Conservation (phyloP, 2,113 vertebrate genomes). For the Pollachius pollachius region DNA sequence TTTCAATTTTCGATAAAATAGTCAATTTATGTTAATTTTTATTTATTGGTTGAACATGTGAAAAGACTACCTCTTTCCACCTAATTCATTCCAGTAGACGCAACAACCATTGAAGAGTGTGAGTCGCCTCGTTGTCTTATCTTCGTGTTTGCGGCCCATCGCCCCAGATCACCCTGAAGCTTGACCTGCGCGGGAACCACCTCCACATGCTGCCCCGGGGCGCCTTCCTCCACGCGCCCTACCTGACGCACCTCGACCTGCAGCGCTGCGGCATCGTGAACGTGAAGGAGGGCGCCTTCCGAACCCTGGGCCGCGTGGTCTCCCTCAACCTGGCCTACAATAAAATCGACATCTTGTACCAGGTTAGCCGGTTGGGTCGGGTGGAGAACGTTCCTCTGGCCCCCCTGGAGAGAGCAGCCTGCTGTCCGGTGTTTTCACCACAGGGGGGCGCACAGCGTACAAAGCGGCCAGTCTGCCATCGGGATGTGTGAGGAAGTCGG, state of each 20-base stretch:
- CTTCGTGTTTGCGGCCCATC: background rate
- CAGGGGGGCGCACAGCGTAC: too few relatives aligned
- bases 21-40: too few relatives aligned
- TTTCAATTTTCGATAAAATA: background rate
- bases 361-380: constrained; percentile 55
- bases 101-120: too few relatives aligned
- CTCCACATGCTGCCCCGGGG: constrained; percentile 69
- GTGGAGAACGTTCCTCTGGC: background rate
- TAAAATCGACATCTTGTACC: constrained; percentile 80
- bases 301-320: constrained; percentile 81
- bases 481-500: too few relatives aligned
- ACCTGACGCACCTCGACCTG: constrained; percentile 86
- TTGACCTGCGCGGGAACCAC: constrained; percentile 83
- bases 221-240: constrained; percentile 75
- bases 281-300: constrained; percentile 87
- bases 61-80: too few relatives aligned
- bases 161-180: constrained; percentile 80
- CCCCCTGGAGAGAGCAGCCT: too few relatives aligned
- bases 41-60: too few relatives aligned
- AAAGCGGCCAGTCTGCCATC: too few relatives aligned
- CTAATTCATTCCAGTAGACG: too few relatives aligned
- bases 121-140: background rate
- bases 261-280: constrained; percentile 78
- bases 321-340: constrained; percentile 87
- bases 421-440: too few relatives aligned